phyloP scores from a whole-genome alignment of 2,113 vertebrate genomes.

The Callopanchax toddi region DNA sequence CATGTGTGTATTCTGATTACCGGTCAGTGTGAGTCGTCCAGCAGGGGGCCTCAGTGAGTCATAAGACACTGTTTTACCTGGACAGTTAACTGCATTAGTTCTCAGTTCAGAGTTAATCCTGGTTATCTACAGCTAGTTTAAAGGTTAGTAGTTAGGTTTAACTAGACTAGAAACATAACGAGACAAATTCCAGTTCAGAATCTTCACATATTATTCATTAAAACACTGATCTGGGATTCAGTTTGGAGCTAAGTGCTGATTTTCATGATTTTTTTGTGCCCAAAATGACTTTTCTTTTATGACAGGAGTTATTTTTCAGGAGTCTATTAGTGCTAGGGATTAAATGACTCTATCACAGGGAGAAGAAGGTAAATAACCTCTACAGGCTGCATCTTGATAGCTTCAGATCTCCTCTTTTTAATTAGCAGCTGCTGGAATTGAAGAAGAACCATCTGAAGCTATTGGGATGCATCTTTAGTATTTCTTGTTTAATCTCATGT shows the following conservation, averaged over 20 bases:
- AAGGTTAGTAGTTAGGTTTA: conserved; percentile 52
- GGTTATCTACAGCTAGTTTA: conserved; percentile 5
- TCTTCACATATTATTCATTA: background rate
- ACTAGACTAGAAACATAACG: background rate
- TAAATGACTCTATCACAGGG: background rate
- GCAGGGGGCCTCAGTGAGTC: conserved; percentile 74
- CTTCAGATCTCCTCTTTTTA: background rate
- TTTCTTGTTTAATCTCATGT: conserved; percentile 25
- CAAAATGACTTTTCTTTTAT: conserved; percentile 3
- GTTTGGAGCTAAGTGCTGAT: conserved; percentile 16
- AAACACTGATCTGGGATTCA: background rate
- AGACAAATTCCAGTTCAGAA: conserved; percentile 15
- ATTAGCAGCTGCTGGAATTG: background rate
- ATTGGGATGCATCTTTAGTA: conserved; percentile 10
- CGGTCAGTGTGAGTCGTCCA: conserved; percentile 64
- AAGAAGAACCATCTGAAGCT: conserved; percentile 1
- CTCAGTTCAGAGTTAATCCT: conserved; percentile 28
- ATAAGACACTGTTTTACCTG: conserved; percentile 76
- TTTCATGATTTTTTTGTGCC: background rate
- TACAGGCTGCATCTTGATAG: conserved; percentile 11
- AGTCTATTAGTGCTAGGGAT: background rate
- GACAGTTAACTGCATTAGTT: conserved; percentile 66
- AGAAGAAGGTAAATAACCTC: background rate
- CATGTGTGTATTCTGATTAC: conserved; percentile 49
- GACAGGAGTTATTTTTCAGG: background rate